phyloP scores from a whole-genome alignment of 2,797 vertebrate genomes.

The Macropodus opercularis region DNA sequence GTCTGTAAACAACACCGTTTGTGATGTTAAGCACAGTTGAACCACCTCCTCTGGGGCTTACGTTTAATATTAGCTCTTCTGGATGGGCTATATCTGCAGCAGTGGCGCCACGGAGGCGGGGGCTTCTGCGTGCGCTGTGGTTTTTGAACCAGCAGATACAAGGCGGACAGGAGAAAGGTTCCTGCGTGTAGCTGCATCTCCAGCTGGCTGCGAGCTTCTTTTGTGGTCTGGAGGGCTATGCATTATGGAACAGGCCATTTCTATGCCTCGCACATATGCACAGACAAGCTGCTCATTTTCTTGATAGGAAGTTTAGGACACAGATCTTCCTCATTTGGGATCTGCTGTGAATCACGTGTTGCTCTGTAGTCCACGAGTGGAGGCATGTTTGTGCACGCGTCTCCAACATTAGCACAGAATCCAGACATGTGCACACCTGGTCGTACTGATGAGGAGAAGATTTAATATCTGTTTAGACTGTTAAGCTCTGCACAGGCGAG shows the following conservation, averaged over 20 bases:
- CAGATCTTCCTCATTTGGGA: conserved; percentile 42
- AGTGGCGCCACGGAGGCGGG: conserved; percentile 53
- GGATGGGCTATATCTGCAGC: conserved; percentile 37
- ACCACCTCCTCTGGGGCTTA: conserved; percentile 47
- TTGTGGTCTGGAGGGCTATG: conserved; percentile 51
- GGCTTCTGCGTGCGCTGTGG: conserved; percentile 34
- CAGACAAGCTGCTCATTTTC: conserved; percentile 37
- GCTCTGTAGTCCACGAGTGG: conserved; percentile 40
- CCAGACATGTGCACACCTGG: conserved; percentile 37
- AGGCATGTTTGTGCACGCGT: conserved; percentile 31
- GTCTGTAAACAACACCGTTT: conserved; percentile 54
- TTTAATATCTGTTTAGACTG: conserved; percentile 29
- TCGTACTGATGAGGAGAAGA: conserved; percentile 23
- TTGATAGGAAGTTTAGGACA: conserved; percentile 57
- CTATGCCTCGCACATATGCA: neutral
- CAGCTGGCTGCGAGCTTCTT: conserved; percentile 47
- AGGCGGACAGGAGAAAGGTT: conserved; percentile 42
- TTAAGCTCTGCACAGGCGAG: conserved; percentile 11
- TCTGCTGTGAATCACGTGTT: conserved; percentile 51
- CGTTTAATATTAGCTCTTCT: conserved; percentile 57
- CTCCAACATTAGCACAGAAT: conserved; percentile 39
- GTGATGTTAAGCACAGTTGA: conserved; percentile 43
- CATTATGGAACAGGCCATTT: conserved; percentile 55
- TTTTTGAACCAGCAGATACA: conserved; percentile 44
- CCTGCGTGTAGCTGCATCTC: conserved; percentile 40